Conservation (phyloP, 23 tunicate genomes). For the Ascidia mentula region DNA sequence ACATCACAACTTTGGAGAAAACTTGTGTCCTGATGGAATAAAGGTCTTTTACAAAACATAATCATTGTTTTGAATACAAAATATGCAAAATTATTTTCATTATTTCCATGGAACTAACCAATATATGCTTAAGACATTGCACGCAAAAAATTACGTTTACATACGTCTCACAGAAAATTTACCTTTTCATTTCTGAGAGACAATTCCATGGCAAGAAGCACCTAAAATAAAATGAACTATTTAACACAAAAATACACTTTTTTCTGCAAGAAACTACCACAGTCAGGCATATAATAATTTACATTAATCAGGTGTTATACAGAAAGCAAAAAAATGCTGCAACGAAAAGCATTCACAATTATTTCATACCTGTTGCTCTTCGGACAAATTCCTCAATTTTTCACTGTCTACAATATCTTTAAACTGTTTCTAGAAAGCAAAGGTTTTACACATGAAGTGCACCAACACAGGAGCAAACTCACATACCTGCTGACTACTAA, state of each 20-base stretch:
- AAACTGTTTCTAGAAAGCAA: not conserved
- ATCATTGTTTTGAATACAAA: not conserved
- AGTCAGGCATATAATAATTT: too few relatives aligned
- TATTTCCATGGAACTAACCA: not conserved
- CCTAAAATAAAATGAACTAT: not conserved
- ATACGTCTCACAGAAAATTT: not conserved
- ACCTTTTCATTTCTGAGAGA: constrained; percentile 1
- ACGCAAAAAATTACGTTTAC: not conserved
- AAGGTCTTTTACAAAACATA: not conserved
- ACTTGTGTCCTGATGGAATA: not conserved
- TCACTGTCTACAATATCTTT: not conserved
- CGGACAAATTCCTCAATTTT: not conserved
- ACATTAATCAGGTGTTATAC: too few relatives aligned
- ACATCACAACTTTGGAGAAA: not conserved
- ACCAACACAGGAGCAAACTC: too few relatives aligned
- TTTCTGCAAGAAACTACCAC: not conserved
- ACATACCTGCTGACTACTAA: not conserved
- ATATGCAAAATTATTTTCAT: too few relatives aligned
- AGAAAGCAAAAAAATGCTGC: too few relatives aligned
- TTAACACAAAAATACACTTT: not conserved
- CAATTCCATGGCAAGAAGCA: not conserved
- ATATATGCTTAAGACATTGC: not conserved
- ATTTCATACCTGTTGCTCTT: not conserved
- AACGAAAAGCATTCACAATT: too few relatives aligned
- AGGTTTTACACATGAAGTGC: too few relatives aligned